These are phyloP conservation scores for Alca torda DNA, from an alignment of 2,797 vertebrate species.

Conservation along the genomic window DNA sequence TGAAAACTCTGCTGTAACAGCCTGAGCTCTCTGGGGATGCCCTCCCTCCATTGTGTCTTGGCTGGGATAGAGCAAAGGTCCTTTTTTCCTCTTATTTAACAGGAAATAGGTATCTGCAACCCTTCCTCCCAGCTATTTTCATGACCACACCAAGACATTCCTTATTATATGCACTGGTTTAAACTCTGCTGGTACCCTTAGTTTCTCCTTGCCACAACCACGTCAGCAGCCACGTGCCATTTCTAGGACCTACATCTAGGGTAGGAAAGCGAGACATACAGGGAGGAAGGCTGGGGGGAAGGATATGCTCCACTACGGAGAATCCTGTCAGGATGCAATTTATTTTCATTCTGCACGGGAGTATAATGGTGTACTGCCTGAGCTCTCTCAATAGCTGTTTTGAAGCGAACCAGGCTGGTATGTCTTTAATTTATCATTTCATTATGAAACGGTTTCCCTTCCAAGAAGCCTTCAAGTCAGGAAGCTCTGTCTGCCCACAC, in stretches of 20 bases:
- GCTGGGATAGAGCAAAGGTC: slow-evolving; percentile 38
- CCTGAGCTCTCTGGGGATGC: not conserved
- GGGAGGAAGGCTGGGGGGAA: slow-evolving; percentile 50
- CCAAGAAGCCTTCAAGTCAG: slow-evolving; percentile 94
- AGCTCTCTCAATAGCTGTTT: slow-evolving; percentile 77
- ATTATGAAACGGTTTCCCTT: slow-evolving; percentile 92
- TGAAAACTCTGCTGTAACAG: not conserved
- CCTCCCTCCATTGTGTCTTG: slow-evolving; percentile 32
- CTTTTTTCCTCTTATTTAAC: slow-evolving; percentile 13
- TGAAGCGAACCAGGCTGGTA: slow-evolving; percentile 78
- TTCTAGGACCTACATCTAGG: not conserved
- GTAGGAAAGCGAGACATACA: not conserved
- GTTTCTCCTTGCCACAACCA: not conserved
- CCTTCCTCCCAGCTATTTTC: slow-evolving; percentile 39
- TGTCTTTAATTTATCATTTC: slow-evolving; percentile 84
- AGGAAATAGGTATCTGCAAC: slow-evolving; percentile 41
- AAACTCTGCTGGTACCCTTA: not conserved
- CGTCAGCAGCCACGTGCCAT: not conserved
- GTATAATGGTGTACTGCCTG: slow-evolving; percentile 73
- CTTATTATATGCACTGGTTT: not conserved
- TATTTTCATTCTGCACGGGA: slow-evolving; percentile 76
- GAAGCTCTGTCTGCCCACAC: slow-evolving; percentile 97
- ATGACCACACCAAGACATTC: not conserved
- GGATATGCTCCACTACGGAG: slow-evolving; percentile 57
- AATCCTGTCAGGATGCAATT: slow-evolving; percentile 79